Conservation (phyloP, 2,113 vertebrate genomes). For the Tychaedon coryphoeus region DNA sequence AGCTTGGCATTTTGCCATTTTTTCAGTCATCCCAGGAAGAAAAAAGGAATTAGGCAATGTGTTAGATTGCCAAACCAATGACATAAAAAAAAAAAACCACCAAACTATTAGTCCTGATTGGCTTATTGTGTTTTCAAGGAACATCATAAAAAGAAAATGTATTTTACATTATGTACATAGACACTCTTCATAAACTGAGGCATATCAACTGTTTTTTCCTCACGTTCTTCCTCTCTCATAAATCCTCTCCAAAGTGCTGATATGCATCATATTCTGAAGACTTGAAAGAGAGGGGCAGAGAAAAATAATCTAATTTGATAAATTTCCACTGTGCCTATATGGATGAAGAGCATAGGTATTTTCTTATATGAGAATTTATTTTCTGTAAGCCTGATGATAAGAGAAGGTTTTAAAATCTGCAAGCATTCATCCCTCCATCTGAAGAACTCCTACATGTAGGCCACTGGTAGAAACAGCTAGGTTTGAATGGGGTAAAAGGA, state of each 20-base stretch:
- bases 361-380: not conserved
- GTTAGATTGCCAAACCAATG: not conserved
- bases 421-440: not conserved
- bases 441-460: not conserved
- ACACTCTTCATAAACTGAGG: not conserved
- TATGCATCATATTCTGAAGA: not conserved
- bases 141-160: not conserved
- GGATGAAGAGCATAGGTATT: not conserved
- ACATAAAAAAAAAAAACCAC: not conserved
- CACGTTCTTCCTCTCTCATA: not conserved
- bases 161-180: not conserved
- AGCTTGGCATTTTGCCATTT: slow-evolving; percentile 11
- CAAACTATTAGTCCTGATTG: not conserved
- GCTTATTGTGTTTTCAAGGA: not conserved
- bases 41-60: not conserved
- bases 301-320: not conserved
- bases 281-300: not conserved
- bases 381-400: not conserved
- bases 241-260: not conserved
- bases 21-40: not conserved
- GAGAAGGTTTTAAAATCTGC: not conserved
- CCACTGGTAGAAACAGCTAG: not conserved
- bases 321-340: not conserved
- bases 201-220: not conserved
- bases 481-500: not conserved